Base-by-base conservation (phyloP, 1,140 invertebrate genomes). In the Campodea augens region DNA sequence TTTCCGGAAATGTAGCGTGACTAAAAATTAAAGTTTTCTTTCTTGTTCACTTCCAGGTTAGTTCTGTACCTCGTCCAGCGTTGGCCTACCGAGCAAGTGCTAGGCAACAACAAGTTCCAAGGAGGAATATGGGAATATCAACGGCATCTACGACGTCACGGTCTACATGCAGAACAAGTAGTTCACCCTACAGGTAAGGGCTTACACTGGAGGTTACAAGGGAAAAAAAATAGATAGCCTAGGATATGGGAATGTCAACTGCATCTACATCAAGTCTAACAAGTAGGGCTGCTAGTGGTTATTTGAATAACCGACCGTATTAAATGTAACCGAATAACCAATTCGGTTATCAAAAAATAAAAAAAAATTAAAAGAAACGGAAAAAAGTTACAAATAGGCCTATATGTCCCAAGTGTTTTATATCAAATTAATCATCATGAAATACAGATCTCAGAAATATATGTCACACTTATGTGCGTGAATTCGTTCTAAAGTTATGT, bases 101-200 rank as follows among this genome's bases (percentile, higher is more conserved):
- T 49, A 63, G 56, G 45, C 63, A 61, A 61, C 57, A 44, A 66
- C 69, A 59, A 56, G 64, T 71, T 18, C 66, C 75, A 1, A 65
- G 81, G 49, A 63, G 87, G 39, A 89, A 90, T 56, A 78, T 93
- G 49, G 89, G 89, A 20, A 91, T 95, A 47, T 93, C 89, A n/a
- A 89, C 87, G 1, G 89, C 87, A 0, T 90, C 84, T 45, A 93
- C 89, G 1, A 96, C 89, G 1, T 91, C 87, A 13, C 68, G 87
- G 43, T 92, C 88, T 25, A 95, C 89, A 4, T 89, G 85, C 25
- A 95, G 93, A 62, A 92, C 87, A 5, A 83, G 83, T 54, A 89
- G 85, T 21, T 90, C 85, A 62, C 84, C 87, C 5, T 92, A 91
- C 55, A 75, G 76, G 65, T 73, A 63, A 46, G 57, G 63, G 41